These are phyloP conservation scores for Eurytoma adleriae DNA, from an alignment of 2,888 invertebrate genomes.

Conservation along the genomic window DNA sequence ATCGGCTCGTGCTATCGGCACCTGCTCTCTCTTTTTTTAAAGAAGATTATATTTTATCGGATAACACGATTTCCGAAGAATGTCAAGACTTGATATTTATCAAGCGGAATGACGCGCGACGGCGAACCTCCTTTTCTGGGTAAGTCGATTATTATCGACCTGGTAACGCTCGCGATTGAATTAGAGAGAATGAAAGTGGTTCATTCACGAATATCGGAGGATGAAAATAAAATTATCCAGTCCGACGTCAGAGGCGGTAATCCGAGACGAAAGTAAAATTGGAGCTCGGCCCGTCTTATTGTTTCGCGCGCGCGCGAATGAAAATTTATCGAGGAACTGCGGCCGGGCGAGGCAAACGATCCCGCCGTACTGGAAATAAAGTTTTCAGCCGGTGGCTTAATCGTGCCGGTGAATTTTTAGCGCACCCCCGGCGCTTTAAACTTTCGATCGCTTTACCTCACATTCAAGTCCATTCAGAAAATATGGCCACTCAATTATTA, in stretches of 20 bases:
- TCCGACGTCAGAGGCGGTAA: not conserved
- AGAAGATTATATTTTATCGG: too few species aligned
- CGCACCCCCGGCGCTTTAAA: not conserved
- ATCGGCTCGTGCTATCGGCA: too few species aligned
- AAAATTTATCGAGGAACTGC: too few species aligned
- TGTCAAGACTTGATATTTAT: too few species aligned
- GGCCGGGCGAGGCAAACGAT: too few species aligned
- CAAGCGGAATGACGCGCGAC: not conserved
- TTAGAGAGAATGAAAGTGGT: constrained; percentile 20
- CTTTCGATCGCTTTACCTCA: not conserved
- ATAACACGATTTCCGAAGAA: too few species aligned
- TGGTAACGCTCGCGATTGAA: constrained; percentile 2
- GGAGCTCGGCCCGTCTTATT: too few species aligned
- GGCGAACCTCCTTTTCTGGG: not conserved
- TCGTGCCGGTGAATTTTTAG: too few species aligned
- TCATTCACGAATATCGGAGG: constrained; percentile 10
- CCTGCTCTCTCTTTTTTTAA: too few species aligned
- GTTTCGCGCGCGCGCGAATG: too few species aligned
- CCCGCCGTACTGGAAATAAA: too few species aligned
- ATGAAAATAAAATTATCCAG: constrained; percentile 1
- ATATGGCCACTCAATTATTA: constrained; percentile 16
- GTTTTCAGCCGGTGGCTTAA: too few species aligned
- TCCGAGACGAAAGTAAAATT: constrained; percentile 5
- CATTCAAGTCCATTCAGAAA: not conserved
- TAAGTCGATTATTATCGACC: constrained; percentile 8